Base-by-base conservation (phyloP, 2,888 invertebrate species). In the Andrena minutula region DNA sequence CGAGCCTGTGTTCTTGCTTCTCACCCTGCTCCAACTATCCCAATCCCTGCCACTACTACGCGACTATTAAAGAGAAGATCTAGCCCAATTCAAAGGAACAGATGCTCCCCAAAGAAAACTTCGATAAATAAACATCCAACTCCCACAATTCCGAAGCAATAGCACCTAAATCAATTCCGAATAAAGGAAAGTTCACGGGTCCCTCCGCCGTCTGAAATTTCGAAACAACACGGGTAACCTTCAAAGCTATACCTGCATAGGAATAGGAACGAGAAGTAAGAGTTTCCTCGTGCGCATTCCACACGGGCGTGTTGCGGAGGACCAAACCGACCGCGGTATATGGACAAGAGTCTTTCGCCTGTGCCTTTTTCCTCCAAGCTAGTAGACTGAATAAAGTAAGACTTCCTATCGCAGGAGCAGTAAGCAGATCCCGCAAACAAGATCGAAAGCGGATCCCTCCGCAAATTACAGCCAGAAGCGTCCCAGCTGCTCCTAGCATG, bases 261-360 rank as follows among this genome's bases (percentile, higher is more conserved):
- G 26, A 41, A 41, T 56, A n/a, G 20, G 4, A 8, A 23, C 41
- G 58, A 32, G 41, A 56, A 58, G n/a, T n/a, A 66, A 35, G 35
- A 74, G 66, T 26, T 63, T 16, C 6, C 35, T 30, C 12, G 30
- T 26, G 41, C 53, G 64, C 53, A 64, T 65, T 73, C 65, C 65
- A 20, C 28, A 12, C 10, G 10, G 6, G 7, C 12, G 7, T 30
- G 16, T 71, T 65, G 30, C 63, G 63, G 69, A 51, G 32, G 20
- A 41, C 20, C 26, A 49, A 79, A 35, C 30, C 10, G 49, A 32
- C 28, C 35, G 35, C 56, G 8, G 10, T 49, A 28, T 69, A 70
- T 51, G 28, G 56, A 49, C 7, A 30, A 64, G 26, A 60, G 5
- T 16, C 4, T 12, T 1, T 16, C 23, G 12, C 16, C 5, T 20